Evolutionary conservation across 1,140 invertebrate species (phyloP), one percentile per base, ranked within the genome.

Genomic region (Microvelia longipes): DNA sequence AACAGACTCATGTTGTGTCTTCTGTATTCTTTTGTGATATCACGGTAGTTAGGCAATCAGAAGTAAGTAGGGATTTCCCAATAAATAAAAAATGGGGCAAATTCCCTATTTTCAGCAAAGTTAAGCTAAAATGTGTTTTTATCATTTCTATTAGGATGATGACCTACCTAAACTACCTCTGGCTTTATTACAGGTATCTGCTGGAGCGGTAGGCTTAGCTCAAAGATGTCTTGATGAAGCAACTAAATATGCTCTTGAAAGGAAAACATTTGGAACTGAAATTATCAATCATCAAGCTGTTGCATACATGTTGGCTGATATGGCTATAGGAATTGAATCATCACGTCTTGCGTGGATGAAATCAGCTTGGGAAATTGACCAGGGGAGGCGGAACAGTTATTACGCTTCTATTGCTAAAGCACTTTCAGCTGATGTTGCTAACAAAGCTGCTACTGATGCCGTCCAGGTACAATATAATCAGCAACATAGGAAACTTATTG

Each of bases 261-360:
- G 96, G 50, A 98, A 98, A 82, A 87, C 96, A 0, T 98, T 99
- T 81, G 93, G 94, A 61, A 88, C 89, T 67, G 85, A 86, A n/a
- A 96, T 99, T 77, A 85, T 86, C 0, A 78, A 86, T 13, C 90
- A 93, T 77, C 92, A 82, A 85, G 94, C 93, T 24, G 88, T 98
- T 2, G 87, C 93, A 29, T 98, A 98, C 80, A 89, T 98, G 82
- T 79, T 99, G 15, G 94, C 96, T 28, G 96, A 99, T 75, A 98
- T 98, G 96, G 89, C 91, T 0, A 89, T 94, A 71, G 93, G 91
- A 15, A 84, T 98, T 25, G 95, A 98, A 79, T 87, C 90, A 0
- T 83, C 94, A 0, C 86, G 96, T 71, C 80, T 98, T 27, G 88
- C 90, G 27, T 96, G 89, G 84, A 88, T 90, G 81, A 85, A 87